Base-by-base conservation (phyloP, 2,888 invertebrate species). In the Yponomeuta malinellus region DNA sequence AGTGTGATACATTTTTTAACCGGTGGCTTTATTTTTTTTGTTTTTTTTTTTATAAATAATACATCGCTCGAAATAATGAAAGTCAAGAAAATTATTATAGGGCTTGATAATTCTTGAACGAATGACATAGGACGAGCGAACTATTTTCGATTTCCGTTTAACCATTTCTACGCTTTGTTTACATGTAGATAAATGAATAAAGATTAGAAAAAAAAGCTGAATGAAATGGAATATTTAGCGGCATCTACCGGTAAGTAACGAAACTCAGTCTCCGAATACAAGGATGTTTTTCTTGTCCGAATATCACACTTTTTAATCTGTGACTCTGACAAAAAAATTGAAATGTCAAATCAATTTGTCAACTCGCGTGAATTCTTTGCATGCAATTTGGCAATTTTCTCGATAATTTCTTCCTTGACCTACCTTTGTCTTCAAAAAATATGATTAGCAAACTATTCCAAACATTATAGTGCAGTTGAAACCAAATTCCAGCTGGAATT, bases 381-480 rank as follows among this genome's bases (percentile, higher is more conserved):
- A 59, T 12, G 12, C 5, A 59, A 59, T 59, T 59, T 59, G 12
- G 15, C 15, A 59, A 59, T 59, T 59, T 59, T 59, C 52, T 59
- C 15, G 15, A 15, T 59, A 8, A 43, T 59, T 59, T 59, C 52
- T 12, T 59, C 12, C 52, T 59, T 12, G 15, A 59, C 12, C 52
- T 1, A 59, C 52, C 12, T 12, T 15, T 59, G 4, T 59, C 15
- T 59, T 59, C 15, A 33, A 0, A 59, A 59, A 59, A 59, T 59
- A 59, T 65, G 65, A 29, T 65, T 29, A 4, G 8, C 12, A 23
- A 65, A 65, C 10, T 10, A 29, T 33, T 65, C 10, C 29, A 33
- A 65, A 29, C 31, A 33, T 65, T 65, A 65, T 65, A 65, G 65
- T 65, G 65, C 29, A 33, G 31, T 37, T 70, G 31, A 31, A 69